phyloP scores from a whole-genome alignment of 2,113 vertebrate genomes.

The Proterorhinus semilunaris region DNA sequence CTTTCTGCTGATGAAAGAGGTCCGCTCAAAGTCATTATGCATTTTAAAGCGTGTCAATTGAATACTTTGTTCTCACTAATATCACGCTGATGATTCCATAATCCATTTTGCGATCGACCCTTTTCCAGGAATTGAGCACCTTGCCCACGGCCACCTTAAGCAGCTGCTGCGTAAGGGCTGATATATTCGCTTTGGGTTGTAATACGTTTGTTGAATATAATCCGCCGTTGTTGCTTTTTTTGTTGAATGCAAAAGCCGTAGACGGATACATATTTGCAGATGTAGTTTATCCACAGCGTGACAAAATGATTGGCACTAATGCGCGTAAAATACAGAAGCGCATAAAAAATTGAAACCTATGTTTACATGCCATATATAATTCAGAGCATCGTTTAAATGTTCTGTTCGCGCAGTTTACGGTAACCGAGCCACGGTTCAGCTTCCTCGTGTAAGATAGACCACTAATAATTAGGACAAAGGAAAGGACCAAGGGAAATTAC shows the following conservation, averaged over 20 bases:
- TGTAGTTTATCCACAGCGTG: background rate
- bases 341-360: slow-evolving; percentile 2
- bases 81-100: slow-evolving; percentile 56
- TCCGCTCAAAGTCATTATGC: slow-evolving; percentile 39
- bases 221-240: background rate
- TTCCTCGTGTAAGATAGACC: background rate
- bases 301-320: background rate
- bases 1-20: slow-evolving; percentile 57
- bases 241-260: background rate
- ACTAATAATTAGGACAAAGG: background rate
- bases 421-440: background rate
- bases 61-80: slow-evolving; percentile 58
- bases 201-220: background rate
- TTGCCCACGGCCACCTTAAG: slow-evolving; percentile 26
- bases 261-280: background rate
- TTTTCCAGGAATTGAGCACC: slow-evolving; percentile 21
- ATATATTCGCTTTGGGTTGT: background rate
- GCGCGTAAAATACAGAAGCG: background rate
- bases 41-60: slow-evolving; percentile 56
- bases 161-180: slow-evolving; percentile 5
- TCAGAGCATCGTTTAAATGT: slow-evolving; percentile 7
- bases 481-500: background rate
- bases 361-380: slow-evolving; percentile 7
- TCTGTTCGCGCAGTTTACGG: slow-evolving; percentile 3
- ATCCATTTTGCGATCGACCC: slow-evolving; percentile 45